These are phyloP conservation scores for Meandrusa payeni DNA, from an alignment of 2,888 invertebrate genomes.

Conservation along the genomic window DNA sequence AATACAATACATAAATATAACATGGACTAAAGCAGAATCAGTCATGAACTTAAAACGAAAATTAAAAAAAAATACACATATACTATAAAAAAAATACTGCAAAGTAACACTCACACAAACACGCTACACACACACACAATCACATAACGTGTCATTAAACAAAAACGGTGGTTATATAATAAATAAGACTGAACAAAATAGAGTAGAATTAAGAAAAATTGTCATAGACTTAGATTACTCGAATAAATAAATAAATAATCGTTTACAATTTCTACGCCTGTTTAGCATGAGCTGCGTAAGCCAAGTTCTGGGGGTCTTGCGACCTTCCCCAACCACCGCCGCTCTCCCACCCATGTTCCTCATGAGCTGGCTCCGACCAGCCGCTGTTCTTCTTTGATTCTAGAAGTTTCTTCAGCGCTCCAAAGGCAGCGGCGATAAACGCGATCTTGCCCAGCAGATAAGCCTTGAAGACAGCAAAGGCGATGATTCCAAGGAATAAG, in stretches of 20 bases:
- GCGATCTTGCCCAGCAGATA: slow-evolving; percentile 91
- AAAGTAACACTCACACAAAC: slow-evolving; percentile 35
- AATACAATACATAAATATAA: slow-evolving; percentile 26
- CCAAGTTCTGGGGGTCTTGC: slow-evolving; percentile 83
- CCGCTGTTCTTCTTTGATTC: slow-evolving; percentile 86
- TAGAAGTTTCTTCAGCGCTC: slow-evolving; percentile 84
- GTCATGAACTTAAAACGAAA: slow-evolving; percentile 40
- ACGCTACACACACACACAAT: slow-evolving; percentile 34
- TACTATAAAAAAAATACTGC: slow-evolving; percentile 36
- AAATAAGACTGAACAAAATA: slow-evolving; percentile 32
- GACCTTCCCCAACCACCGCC: slow-evolving; percentile 84
- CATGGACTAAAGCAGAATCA: slow-evolving; percentile 39
- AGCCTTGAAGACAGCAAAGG: slow-evolving; percentile 91
- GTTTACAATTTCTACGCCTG: slow-evolving; percentile 47
- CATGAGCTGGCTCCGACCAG: slow-evolving; percentile 84
- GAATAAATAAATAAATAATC: slow-evolving; percentile 29
- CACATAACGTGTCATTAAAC: slow-evolving; percentile 33
- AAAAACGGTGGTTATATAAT: slow-evolving; percentile 48
- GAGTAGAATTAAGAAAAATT: slow-evolving; percentile 27
- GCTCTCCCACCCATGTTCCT: slow-evolving; percentile 72
- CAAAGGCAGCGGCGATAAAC: slow-evolving; percentile 87
- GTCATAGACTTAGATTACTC: slow-evolving; percentile 28
- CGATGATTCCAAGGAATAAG: slow-evolving; percentile 86
- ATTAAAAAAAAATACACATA: slow-evolving; percentile 35
- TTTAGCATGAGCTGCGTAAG: slow-evolving; percentile 83